Evolutionary conservation across 2,888 invertebrate genomes (phyloP).

Genomic region (Heliothis peltigera): DNA sequence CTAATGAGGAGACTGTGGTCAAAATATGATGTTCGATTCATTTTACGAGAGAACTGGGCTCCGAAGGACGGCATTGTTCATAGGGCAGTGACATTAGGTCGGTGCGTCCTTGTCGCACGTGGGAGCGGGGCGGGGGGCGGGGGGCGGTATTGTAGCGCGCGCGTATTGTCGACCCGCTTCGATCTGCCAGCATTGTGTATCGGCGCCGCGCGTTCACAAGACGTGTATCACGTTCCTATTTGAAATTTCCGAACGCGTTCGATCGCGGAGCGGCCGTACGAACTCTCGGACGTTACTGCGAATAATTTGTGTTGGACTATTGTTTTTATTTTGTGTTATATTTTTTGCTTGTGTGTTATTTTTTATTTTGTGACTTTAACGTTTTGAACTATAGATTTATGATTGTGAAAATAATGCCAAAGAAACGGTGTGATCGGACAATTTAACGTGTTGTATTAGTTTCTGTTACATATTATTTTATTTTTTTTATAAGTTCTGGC

Average conservation of each 20-base stretch:
- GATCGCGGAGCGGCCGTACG: conserved; percentile 76
- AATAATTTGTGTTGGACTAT: conserved; percentile 76
- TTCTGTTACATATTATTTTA: conserved; percentile 69
- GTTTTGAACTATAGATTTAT: conserved; percentile 60
- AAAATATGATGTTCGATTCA: conserved; percentile 71
- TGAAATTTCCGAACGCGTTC: conserved; percentile 72
- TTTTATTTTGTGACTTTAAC: conserved; percentile 72
- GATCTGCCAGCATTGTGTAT: conserved; percentile 89
- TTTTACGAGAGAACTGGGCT: conserved; percentile 65
- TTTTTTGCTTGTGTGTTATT: conserved; percentile 64
- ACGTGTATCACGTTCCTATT: conserved; percentile 77
- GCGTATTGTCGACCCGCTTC: conserved; percentile 89
- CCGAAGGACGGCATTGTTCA: conserved; percentile 86
- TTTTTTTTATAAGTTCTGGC: conserved; percentile 69
- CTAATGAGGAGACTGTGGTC: conserved; percentile 38
- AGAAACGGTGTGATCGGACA: conserved; percentile 84
- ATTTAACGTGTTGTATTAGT: conserved; percentile 76
- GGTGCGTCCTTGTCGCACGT: conserved; percentile 89
- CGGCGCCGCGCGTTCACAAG: conserved; percentile 77
- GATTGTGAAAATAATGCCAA: conserved; percentile 82
- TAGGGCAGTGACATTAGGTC: conserved; percentile 89
- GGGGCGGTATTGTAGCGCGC: conserved; percentile 89
- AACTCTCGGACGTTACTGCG: conserved; percentile 73
- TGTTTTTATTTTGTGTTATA: conserved; percentile 72
- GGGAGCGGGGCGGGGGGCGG: conserved; percentile 80